Evolutionary conservation across 2,797 vertebrate species (phyloP).

Genomic region (Knipowitschia caucasica): DNA sequence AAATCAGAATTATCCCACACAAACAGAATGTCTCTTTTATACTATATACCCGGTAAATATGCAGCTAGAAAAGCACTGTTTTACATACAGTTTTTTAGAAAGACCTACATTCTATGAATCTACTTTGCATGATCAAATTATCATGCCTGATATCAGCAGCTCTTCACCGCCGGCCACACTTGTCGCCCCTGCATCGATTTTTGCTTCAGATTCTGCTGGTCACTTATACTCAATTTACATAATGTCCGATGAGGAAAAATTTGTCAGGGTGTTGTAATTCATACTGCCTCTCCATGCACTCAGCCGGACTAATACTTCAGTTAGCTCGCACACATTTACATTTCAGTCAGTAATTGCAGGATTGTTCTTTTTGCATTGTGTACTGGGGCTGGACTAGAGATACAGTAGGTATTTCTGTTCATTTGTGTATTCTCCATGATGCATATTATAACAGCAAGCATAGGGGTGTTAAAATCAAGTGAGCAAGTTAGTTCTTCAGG

Average conservation of each 20-base stretch:
- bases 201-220: slow-evolving; percentile 66
- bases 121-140: slow-evolving; percentile 65
- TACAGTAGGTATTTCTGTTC: slow-evolving; percentile 47
- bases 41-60: neutral
- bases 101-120: slow-evolving; percentile 55
- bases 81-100: slow-evolving; percentile 27
- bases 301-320: slow-evolving; percentile 54
- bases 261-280: slow-evolving; percentile 69
- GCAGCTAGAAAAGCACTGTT: neutral
- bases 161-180: slow-evolving; percentile 61
- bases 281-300: slow-evolving; percentile 54
- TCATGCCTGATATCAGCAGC: slow-evolving; percentile 46
- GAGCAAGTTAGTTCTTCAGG: neutral
- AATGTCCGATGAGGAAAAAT: slow-evolving; percentile 69
- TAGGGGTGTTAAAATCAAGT: neutral
- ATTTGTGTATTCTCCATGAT: slow-evolving; percentile 63
- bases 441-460: slow-evolving; percentile 41
- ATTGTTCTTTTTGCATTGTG: slow-evolving; percentile 61
- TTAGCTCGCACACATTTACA: slow-evolving; percentile 68
- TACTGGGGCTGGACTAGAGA: slow-evolving; percentile 48
- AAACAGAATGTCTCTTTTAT: neutral
- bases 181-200: slow-evolving; percentile 69
- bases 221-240: slow-evolving; percentile 72
- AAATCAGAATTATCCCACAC: neutral
- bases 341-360: slow-evolving; percentile 71